A percentile compares a stretch with the other conserved stretches of the same genome.
Evolutionary conservation across 2,113 vertebrate species (phyloP).

Genomic region (Zonotrichia leucophrys): DNA sequence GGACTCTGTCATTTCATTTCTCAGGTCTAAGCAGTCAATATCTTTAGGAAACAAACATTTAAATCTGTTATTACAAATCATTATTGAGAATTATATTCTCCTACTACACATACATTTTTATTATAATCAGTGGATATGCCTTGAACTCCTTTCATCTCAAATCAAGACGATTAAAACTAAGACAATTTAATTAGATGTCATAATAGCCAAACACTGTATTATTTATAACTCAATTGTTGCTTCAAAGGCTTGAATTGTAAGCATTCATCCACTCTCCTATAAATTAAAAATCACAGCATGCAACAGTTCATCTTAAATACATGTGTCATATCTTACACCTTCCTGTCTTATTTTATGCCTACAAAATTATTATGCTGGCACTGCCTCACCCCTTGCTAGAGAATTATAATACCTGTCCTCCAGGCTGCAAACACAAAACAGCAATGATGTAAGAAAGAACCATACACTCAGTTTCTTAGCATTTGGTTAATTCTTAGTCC

Average conservation of each 20-base stretch:
- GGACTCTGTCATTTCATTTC: neutral
- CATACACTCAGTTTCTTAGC: neutral
- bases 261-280: neutral
- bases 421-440: neutral
- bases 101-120: neutral
- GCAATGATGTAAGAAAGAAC: neutral
- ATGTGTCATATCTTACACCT: neutral
- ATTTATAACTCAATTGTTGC: conserved; percentile 4
- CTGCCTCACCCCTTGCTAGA: neutral
- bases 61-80: neutral
- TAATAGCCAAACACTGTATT: neutral
- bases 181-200: neutral
- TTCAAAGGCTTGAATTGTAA: neutral
- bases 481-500: neutral
- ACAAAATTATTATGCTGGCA: neutral
- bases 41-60: neutral
- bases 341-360: neutral
- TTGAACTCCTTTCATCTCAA: neutral
- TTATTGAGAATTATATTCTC: neutral
- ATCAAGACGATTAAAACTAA: neutral
- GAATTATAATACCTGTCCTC: neutral
- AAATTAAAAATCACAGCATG: neutral
- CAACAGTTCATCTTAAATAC: neutral
- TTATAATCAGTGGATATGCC: neutral
- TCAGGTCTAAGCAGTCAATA: neutral